phyloP scores from a whole-genome alignment of 2,888 invertebrate species.

The Drosophila testacea region DNA sequence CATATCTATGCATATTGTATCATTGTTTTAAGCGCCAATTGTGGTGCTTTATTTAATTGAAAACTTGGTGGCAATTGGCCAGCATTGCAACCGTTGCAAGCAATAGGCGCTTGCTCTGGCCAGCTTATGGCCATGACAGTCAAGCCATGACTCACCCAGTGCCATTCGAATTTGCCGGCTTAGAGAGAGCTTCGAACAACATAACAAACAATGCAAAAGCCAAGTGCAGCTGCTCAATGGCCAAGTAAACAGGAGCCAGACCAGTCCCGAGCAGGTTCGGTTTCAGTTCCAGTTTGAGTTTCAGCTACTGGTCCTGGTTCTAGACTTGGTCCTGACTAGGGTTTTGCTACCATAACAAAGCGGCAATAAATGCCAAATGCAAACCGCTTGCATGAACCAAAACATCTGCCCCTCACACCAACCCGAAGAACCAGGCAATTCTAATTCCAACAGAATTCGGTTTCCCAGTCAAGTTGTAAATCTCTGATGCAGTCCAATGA shows the following conservation, averaged over 20 bases:
- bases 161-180: constrained; percentile 61
- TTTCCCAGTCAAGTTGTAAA: constrained; percentile 62
- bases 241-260: constrained; percentile 52
- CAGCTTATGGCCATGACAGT: constrained; percentile 51
- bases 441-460: constrained; percentile 31
- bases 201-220: constrained; percentile 68
- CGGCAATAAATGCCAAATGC: constrained; percentile 78
- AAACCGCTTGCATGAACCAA: constrained; percentile 60
- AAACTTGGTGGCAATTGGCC: constrained; percentile 36
- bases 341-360: constrained; percentile 28
- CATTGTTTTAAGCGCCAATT: constrained; percentile 33
- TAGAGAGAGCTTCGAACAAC: constrained; percentile 44
- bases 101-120: constrained; percentile 8
- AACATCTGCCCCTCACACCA: constrained; percentile 61
- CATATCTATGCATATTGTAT: constrained; percentile 18
- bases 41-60: constrained; percentile 58
- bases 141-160: constrained; percentile 42
- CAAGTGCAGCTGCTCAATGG: constrained; percentile 74
- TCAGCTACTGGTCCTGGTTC: neutral
- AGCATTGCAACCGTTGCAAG: constrained; percentile 4
- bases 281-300: constrained; percentile 4
- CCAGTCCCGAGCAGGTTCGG: constrained; percentile 27
- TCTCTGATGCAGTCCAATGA: constrained; percentile 77
- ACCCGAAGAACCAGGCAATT: constrained; percentile 4
- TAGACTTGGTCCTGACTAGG: neutral